Evolutionary conservation across 2,888 invertebrate species (phyloP).

Genomic region (Drosophila macrospina): DNA sequence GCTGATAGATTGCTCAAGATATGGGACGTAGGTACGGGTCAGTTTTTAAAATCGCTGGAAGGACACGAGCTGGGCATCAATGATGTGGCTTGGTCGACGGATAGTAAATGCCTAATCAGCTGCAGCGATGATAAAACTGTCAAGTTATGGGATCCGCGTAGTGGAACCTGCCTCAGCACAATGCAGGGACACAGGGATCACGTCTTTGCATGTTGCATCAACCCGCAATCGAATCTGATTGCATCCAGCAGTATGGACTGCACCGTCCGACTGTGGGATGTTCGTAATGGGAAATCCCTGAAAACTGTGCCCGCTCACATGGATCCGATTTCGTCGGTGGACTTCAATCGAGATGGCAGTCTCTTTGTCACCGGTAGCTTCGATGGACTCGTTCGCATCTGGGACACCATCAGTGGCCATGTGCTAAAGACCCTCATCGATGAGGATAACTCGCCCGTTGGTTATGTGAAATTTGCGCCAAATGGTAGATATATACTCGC

Average conservation of each 20-base stretch:
- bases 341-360: slow-evolving; percentile 99
- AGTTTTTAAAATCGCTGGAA: slow-evolving; percentile 97
- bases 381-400: slow-evolving; percentile 99
- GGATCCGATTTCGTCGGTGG: slow-evolving; percentile 99
- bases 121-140: slow-evolving; percentile 97
- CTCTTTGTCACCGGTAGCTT: slow-evolving; percentile 99
- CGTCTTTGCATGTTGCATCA: slow-evolving; percentile 99
- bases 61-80: slow-evolving; percentile 99
- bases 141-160: slow-evolving; percentile 96
- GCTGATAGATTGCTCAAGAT: slow-evolving; percentile 98
- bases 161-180: slow-evolving; percentile 97
- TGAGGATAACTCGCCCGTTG: slow-evolving; percentile 99
- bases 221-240: slow-evolving; percentile 99
- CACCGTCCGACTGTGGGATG: slow-evolving; percentile 99
- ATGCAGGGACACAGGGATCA: slow-evolving; percentile 99
- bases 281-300: slow-evolving; percentile 97
- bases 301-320: slow-evolving; percentile 99
- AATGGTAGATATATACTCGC: slow-evolving; percentile 99
- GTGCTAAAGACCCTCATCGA: slow-evolving; percentile 99
- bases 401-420: slow-evolving; percentile 99
- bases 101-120: slow-evolving; percentile 94
- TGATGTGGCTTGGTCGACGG: slow-evolving; percentile 99
- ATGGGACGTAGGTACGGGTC: slow-evolving; percentile 99
- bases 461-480: slow-evolving; percentile 99
- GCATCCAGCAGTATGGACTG: slow-evolving; percentile 99